These are phyloP conservation scores for Bombus superbus DNA, from an alignment of 1,140 invertebrate genomes.

Conservation along the genomic window DNA sequence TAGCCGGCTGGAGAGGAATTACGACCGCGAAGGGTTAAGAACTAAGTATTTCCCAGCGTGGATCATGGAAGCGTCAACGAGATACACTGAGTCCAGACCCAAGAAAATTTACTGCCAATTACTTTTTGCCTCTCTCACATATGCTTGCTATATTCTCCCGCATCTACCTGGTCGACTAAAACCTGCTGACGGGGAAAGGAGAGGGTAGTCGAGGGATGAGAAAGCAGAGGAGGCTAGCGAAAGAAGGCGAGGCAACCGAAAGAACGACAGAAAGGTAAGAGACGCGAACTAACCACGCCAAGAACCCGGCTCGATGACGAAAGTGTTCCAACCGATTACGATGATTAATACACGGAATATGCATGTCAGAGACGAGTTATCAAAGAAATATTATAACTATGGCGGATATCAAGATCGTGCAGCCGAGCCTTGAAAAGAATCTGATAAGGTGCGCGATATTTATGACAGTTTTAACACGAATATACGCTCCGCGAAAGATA, in stretches of 20 bases:
- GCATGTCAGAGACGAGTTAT: slow-evolving; percentile 25
- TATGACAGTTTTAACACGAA: slow-evolving; percentile 5
- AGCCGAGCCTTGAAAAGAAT: not conserved
- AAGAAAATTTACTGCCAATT: slow-evolving; percentile 66
- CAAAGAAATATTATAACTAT: slow-evolving; percentile 15
- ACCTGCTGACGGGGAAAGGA: slow-evolving; percentile 15
- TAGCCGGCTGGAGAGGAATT: not conserved
- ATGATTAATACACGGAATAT: slow-evolving; percentile 35
- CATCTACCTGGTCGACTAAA: slow-evolving; percentile 52
- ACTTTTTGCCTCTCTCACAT: slow-evolving; percentile 51
- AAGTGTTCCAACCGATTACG: slow-evolving; percentile 30
- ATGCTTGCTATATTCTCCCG: slow-evolving; percentile 45
- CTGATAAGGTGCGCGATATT: slow-evolving; percentile 29
- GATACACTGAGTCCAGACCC: not conserved
- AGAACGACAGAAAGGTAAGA: no score
- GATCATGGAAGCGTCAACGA: slow-evolving; percentile 42
- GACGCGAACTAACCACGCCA: no score
- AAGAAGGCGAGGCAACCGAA: no score
- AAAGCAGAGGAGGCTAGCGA: not conserved
- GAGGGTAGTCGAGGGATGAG: not conserved
- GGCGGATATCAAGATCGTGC: slow-evolving; percentile 21
- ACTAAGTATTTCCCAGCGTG: slow-evolving; percentile 3
- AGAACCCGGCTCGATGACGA: slow-evolving; percentile 5
- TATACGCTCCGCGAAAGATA: not conserved
- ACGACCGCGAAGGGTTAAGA: slow-evolving; percentile 14